Evolutionary conservation across 1,140 invertebrate species (phyloP).

Genomic region (Lucilia sericata): DNA sequence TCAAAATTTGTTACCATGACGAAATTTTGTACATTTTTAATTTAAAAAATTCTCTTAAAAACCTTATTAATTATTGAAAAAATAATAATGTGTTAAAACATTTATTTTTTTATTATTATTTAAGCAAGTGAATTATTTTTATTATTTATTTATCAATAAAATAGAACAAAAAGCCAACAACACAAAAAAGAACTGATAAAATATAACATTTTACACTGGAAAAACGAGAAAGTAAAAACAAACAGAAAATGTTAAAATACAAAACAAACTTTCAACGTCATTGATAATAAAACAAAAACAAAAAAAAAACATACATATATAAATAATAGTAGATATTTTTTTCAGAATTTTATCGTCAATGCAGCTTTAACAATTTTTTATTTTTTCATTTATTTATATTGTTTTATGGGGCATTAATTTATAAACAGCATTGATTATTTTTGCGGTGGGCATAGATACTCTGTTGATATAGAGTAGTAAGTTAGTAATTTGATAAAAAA

Average conservation of each 20-base stretch:
- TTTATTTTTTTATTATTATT: neutral
- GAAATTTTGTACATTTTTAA: too few relatives aligned
- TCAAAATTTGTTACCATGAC: too few relatives aligned
- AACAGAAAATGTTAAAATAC: neutral
- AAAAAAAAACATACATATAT: neutral
- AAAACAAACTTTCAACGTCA: neutral
- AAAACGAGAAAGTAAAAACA: neutral
- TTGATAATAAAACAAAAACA: neutral
- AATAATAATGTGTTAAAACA: neutral
- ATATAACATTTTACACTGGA: neutral
- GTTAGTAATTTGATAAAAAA: constrained; percentile 1
- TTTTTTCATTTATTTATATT: neutral
- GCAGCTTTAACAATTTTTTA: neutral
- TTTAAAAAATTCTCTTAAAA: neutral
- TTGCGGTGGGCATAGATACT: neutral
- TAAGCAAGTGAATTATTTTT: neutral
- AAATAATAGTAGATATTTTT: neutral
- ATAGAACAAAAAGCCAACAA: neutral
- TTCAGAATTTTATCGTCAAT: neutral
- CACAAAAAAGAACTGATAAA: neutral
- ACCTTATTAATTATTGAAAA: neutral
- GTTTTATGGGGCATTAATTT: constrained; percentile 4
- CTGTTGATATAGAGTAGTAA: neutral
- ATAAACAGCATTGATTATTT: constrained; percentile 1
- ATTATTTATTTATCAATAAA: constrained; percentile 2